Evolutionary conservation across 2,113 vertebrate species (phyloP).

Genomic region (Lycocorax pyrrhopterus): DNA sequence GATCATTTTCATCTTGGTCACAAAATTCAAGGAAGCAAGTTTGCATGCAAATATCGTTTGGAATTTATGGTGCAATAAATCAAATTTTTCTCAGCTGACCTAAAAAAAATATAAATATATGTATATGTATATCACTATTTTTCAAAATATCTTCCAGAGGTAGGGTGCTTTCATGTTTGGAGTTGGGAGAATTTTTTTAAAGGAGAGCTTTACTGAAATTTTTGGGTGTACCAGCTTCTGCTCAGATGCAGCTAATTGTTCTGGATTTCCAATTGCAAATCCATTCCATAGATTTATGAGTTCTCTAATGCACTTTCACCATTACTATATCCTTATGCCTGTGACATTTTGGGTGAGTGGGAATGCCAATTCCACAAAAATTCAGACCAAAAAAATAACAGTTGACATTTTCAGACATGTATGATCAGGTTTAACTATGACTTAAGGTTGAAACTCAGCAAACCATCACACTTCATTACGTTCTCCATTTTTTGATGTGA

Average conservation of each 20-base stretch:
- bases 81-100: background rate
- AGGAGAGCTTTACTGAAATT: background rate
- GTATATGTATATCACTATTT: background rate
- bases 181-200: background rate
- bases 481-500: background rate
- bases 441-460: background rate
- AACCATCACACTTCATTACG: background rate
- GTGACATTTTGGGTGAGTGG: background rate
- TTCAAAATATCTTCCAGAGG: background rate
- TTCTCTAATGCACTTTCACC: background rate
- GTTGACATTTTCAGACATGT: background rate
- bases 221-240: background rate
- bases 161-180: background rate
- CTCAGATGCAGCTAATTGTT: background rate
- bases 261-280: background rate
- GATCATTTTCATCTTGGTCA: background rate
- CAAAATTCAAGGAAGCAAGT: background rate
- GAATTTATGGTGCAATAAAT: background rate
- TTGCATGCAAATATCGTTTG: background rate
- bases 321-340: background rate
- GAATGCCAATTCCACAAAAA: background rate
- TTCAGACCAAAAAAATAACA: background rate
- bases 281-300: background rate
- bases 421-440: background rate
- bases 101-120: background rate